phyloP scores from a whole-genome alignment of 2,888 invertebrate species.

The Nasonia oneida region DNA sequence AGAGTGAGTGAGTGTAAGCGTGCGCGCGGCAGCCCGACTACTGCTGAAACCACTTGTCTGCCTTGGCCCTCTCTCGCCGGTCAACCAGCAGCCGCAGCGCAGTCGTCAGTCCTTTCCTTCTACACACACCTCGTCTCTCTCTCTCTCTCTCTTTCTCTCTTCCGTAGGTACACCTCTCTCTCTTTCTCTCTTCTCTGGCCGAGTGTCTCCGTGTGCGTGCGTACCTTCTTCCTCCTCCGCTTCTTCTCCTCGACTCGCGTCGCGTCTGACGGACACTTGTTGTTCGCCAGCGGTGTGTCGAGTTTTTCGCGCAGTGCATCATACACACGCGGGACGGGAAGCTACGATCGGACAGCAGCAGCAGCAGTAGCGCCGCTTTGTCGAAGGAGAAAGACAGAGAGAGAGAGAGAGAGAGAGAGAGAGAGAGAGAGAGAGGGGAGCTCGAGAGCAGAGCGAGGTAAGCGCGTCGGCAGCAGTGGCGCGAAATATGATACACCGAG shows the following conservation, averaged over 20 bases:
- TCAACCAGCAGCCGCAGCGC: constrained; percentile 21
- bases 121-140: neutral
- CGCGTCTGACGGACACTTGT: neutral
- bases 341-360: neutral
- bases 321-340: neutral
- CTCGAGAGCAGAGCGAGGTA: neutral
- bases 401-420: neutral
- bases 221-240: neutral
- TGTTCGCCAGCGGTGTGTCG: neutral
- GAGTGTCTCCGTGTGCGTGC: neutral
- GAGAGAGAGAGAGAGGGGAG: neutral
- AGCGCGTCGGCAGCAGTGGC: neutral
- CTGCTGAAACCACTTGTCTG: constrained; percentile 51
- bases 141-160: neutral
- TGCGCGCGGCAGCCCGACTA: constrained; percentile 51
- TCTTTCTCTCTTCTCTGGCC: neutral
- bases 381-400: neutral
- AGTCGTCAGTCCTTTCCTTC: neutral
- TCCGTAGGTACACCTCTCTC: neutral
- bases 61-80: constrained; percentile 53
- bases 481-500: constrained; percentile 6
- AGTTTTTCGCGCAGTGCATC: neutral
- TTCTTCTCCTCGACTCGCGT: neutral
- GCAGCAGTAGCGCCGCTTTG: neutral
- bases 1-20: constrained; percentile 39